A percentile compares a stretch with the other conserved stretches of the same genome.
phyloP scores from a whole-genome alignment of 2,888 invertebrate genomes.

The Microdon myrmicae region DNA sequence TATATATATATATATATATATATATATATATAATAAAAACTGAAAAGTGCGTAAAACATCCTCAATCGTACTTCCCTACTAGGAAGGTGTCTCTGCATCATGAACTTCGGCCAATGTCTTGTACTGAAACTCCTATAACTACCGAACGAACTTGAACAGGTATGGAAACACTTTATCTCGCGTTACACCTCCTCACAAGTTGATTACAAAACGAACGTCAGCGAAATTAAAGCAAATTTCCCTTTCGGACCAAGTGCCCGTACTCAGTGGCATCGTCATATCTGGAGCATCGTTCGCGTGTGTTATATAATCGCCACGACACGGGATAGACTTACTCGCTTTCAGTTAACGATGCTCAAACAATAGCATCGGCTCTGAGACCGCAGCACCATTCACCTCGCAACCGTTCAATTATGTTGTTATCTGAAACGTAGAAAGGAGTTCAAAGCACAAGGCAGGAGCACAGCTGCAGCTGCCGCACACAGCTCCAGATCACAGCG shows the following conservation, averaged over 20 bases:
- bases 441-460: constrained; percentile 20
- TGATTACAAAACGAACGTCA: constrained; percentile 26
- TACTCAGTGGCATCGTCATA: constrained; percentile 25
- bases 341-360: constrained; percentile 20
- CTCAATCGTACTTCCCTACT: no score
- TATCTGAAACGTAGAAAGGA: constrained; percentile 39
- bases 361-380: constrained; percentile 20
- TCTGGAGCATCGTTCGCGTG: constrained; percentile 46
- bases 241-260: constrained; percentile 18
- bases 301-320: constrained; percentile 34
- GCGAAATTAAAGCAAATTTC: constrained; percentile 22
- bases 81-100: no score
- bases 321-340: constrained; percentile 20
- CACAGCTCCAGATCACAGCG: constrained; percentile 46
- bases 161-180: constrained; percentile 13
- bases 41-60: no score
- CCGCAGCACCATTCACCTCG: constrained; percentile 46
- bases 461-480: constrained; percentile 13
- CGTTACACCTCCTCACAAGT: constrained; percentile 8
- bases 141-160: no score
- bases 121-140: no score
- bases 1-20: no score
- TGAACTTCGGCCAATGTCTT: no score
- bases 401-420: constrained; percentile 44
- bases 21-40: no score